Evolutionary conservation across 1,140 invertebrate genomes (phyloP).

Genomic region (Limonius californicus): DNA sequence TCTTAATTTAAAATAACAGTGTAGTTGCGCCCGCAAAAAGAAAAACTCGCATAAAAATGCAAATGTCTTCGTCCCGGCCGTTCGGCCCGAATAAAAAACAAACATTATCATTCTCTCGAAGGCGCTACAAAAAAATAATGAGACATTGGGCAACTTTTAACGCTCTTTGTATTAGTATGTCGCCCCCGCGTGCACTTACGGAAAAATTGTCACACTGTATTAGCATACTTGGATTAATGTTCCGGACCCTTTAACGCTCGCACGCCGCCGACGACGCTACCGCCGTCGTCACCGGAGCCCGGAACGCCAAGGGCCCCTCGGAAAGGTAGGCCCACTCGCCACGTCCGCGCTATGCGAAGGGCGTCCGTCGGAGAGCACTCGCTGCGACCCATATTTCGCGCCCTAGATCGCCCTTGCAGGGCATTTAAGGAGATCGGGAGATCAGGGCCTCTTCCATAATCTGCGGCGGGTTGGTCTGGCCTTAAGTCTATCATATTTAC

Average conservation of each 20-base stretch:
- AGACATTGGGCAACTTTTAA: slow-evolving; percentile 37
- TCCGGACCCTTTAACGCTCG: neutral
- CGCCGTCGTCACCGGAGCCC: neutral
- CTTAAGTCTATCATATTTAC: slow-evolving; percentile 7
- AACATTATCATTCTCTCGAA: slow-evolving; percentile 37
- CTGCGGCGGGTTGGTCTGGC: neutral
- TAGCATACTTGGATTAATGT: slow-evolving; percentile 32
- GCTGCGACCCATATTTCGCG: too few relatives aligned
- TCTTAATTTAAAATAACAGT: slow-evolving; percentile 36
- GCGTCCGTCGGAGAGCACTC: too few relatives aligned
- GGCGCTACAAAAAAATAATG: slow-evolving; percentile 37
- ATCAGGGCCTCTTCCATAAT: too few relatives aligned
- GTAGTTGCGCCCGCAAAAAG: slow-evolving; percentile 33
- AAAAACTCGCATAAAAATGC: slow-evolving; percentile 38
- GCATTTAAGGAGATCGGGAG: too few relatives aligned
- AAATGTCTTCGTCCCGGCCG: slow-evolving; percentile 29
- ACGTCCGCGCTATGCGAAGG: too few relatives aligned
- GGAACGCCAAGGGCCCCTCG: too few relatives aligned
- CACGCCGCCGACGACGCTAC: neutral
- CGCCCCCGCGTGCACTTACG: slow-evolving; percentile 19
- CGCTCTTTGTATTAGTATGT: slow-evolving; percentile 34
- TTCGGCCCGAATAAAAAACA: slow-evolving; percentile 30
- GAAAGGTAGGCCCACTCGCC: too few relatives aligned
- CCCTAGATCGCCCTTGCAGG: too few relatives aligned
- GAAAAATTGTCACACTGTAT: slow-evolving; percentile 31